Conservation (phyloP, 2,113 vertebrate genomes). For the Turnix velox region DNA sequence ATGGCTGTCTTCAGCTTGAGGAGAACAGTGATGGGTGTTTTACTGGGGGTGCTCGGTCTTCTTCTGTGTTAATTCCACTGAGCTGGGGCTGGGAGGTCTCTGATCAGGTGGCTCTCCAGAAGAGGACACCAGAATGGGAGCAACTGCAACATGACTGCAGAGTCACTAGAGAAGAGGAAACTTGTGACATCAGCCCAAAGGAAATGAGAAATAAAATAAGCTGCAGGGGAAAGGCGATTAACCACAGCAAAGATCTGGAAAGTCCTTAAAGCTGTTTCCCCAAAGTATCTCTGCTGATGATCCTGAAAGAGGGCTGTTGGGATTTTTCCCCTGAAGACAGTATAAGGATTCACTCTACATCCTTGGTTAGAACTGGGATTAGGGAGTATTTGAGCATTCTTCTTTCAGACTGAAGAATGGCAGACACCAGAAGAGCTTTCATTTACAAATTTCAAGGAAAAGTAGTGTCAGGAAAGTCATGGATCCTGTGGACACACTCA, state of each 20-base stretch:
- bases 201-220: constrained; percentile 52
- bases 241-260: background rate
- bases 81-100: background rate
- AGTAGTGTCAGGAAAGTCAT: background rate
- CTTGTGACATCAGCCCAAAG: constrained; percentile 28
- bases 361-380: background rate
- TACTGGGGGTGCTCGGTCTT: background rate
- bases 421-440: background rate
- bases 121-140: background rate
- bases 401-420: background rate
- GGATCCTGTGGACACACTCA: background rate
- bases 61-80: background rate
- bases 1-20: background rate
- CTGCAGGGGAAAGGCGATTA: background rate
- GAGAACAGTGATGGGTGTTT: background rate
- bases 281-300: background rate
- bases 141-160: constrained; percentile 30
- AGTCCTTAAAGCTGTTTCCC: background rate
- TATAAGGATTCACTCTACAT: background rate
- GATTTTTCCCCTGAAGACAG: background rate
- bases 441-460: background rate
- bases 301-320: background rate
- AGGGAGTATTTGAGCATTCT: background rate
- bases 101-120: background rate
- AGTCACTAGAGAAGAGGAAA: constrained; percentile 60